phyloP scores from a whole-genome alignment of 1,140 invertebrate species.

The Eriocheir sinensis region DNA sequence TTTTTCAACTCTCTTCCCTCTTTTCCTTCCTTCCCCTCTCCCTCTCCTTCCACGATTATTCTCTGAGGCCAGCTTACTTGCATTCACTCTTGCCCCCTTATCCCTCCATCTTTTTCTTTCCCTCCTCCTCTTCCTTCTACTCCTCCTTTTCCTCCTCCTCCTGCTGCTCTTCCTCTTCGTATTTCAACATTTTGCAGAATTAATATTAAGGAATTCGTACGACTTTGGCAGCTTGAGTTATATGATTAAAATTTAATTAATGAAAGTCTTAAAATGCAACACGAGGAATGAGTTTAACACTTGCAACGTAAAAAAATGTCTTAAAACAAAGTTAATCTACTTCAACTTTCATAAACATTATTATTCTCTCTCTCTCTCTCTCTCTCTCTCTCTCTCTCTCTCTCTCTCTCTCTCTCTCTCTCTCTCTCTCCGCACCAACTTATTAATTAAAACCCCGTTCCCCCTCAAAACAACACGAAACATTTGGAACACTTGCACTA shows the following conservation, averaged over 20 bases:
- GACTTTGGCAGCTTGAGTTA: too few species aligned
- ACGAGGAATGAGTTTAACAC: too few species aligned
- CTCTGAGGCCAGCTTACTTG: not conserved
- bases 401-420: not conserved
- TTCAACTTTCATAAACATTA: too few species aligned
- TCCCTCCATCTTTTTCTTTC: not conserved
- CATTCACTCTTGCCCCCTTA: too few species aligned
- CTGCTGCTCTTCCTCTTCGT: too few species aligned
- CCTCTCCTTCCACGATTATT: not conserved
- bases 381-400: not conserved
- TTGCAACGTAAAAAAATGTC: too few species aligned
- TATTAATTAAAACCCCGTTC: not conserved
- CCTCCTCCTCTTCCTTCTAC: not conserved
- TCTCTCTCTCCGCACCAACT: not conserved
- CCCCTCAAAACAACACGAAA: not conserved
- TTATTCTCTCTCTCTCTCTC: not conserved
- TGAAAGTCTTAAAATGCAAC: too few species aligned
- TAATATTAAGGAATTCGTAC: too few species aligned
- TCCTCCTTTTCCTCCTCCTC: not conserved
- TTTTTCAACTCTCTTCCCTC: too few species aligned
- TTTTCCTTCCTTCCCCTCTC: not conserved
- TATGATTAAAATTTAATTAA: too few species aligned
- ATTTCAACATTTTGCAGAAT: too few species aligned
- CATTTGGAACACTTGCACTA: not conserved
- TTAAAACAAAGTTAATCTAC: too few species aligned